Conservation (phyloP, 2,888 invertebrate genomes). For the Macaria notata region DNA sequence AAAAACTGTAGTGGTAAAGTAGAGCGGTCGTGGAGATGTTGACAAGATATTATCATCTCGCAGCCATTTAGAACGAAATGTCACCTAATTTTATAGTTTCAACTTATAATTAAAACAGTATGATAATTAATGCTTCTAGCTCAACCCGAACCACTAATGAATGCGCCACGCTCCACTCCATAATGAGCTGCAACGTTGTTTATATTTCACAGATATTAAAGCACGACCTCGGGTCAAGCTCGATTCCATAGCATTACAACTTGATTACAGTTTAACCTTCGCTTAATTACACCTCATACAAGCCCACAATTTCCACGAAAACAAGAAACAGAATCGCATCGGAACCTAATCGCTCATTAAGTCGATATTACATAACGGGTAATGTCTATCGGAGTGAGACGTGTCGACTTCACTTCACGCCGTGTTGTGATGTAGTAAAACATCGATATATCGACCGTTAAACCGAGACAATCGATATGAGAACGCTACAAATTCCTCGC, state of each 20-base stretch:
- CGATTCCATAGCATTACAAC: constrained; percentile 61
- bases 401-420: constrained; percentile 64
- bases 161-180: constrained; percentile 5
- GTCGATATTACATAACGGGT: constrained; percentile 34
- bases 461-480: constrained; percentile 46
- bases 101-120: no score
- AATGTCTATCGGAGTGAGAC: constrained; percentile 46
- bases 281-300: constrained; percentile 54
- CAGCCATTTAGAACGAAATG: no score
- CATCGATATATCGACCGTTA: constrained; percentile 48
- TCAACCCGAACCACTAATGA: background rate
- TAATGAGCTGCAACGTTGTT: constrained; percentile 39
- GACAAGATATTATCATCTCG: no score
- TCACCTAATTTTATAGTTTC: no score
- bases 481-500: constrained; percentile 42
- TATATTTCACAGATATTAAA: constrained; percentile 58
- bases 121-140: no score
- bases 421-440: constrained; percentile 57
- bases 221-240: constrained; percentile 54
- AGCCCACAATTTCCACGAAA: constrained; percentile 36
- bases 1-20: no score
- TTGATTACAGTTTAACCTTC: constrained; percentile 65
- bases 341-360: constrained; percentile 24
- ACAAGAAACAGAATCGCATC: constrained; percentile 12
- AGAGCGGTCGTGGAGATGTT: no score